Base-by-base conservation (phyloP, 2,888 invertebrate species). In the Drosophila niveifrons region DNA sequence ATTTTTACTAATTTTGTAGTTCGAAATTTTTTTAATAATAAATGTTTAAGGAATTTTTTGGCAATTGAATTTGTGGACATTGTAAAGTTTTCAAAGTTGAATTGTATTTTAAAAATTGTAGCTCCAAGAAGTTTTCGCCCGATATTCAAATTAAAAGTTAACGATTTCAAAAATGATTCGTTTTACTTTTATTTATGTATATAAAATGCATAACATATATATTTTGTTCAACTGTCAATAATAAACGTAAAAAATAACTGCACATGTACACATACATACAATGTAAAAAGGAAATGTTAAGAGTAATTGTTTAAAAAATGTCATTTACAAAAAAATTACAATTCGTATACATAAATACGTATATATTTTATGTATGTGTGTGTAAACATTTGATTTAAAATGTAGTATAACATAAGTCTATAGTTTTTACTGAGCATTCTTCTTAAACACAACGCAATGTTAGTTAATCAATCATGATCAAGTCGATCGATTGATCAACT, bases 261-360 rank as follows among this genome's bases (percentile, higher is more conserved):
- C 74, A 68, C 74, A 71, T 72, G 64, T 64, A 78, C 36, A 66
- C 57, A 73, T 59, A 78, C 71, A 79, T 83, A 72, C 58, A 77
- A 66, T 70, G 50, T 64, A 75, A 68, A 88, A 80, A 71, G 61
- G 61, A 79, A 79, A 72, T 69, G 55, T 82, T 71, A 41, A 73
- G 66, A 73, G 52, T 66, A 55, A 67, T 86, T 59, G 56, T 75
- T 75, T 51, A 80, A 72, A 89, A 88, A 66, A 72, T 56, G 36
- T 73, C 76, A 82, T 87, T 80, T 90, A 90, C 90, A 90, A 87
- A 90, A 85, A 88, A 90, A 76, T 78, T 78, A 68, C 56, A 53
- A 75, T 78, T 72, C 59, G 52, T 51, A 63, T 59, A 46, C 44
- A 59, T 43, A 46, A 51, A 48, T 6, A 55, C 23, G 28, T 43